Conservation (phyloP, 1,140 invertebrate species). For the Harlomillsia oculata region DNA sequence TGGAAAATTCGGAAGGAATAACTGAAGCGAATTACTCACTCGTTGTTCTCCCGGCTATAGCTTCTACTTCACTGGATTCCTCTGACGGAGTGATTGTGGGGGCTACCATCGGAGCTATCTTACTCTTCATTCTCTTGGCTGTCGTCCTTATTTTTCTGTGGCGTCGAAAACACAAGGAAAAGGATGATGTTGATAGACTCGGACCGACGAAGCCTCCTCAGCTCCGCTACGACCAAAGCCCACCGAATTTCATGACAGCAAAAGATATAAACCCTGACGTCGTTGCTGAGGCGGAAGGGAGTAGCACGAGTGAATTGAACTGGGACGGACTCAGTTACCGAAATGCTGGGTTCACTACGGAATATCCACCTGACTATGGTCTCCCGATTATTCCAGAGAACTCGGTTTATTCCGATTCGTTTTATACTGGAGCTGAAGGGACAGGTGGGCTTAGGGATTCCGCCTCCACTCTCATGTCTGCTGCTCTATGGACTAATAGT, state of each 20-base stretch:
- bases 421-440: conserved; percentile 8
- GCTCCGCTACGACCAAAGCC: conserved; percentile 31
- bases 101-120: conserved; percentile 65
- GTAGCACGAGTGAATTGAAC: conserved; percentile 34
- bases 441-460: conserved; percentile 51
- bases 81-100: conserved; percentile 76
- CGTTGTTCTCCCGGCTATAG: conserved; percentile 62
- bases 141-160: conserved; percentile 60
- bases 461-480: conserved; percentile 55
- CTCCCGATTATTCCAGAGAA: conserved; percentile 52
- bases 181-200: too few relatives aligned
- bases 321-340: conserved; percentile 35
- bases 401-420: conserved; percentile 31
- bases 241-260: conserved; percentile 31
- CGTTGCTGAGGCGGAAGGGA: too few relatives aligned
- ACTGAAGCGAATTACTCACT: conserved; percentile 85
- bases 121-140: conserved; percentile 62
- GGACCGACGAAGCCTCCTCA: conserved; percentile 40
- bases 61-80: conserved; percentile 64
- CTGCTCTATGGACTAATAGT: conserved; percentile 40
- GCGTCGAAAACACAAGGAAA: conserved; percentile 37
- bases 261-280: too few relatives aligned
- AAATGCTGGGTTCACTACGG: conserved; percentile 37
- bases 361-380: conserved; percentile 67
- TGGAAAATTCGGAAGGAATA: conserved; percentile 80